phyloP scores from a whole-genome alignment of 2,797 vertebrate genomes.

The Chelmon rostratus region DNA sequence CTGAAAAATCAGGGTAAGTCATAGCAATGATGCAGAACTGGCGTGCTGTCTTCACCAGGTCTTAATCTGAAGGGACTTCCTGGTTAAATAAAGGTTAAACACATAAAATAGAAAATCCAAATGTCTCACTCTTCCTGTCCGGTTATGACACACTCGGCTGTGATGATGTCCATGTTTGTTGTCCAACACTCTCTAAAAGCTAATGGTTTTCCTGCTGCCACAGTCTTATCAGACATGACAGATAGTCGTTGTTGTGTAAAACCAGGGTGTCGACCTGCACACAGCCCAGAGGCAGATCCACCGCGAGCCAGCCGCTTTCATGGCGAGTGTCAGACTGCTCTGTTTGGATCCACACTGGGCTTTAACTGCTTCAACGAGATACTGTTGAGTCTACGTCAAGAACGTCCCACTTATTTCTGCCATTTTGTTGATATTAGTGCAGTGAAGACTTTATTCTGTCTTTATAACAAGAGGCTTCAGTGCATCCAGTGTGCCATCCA shows the following conservation, averaged over 20 bases:
- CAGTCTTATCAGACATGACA: constrained; percentile 31
- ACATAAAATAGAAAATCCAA: too few species aligned
- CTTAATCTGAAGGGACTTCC: too few species aligned
- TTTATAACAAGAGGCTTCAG: too few species aligned
- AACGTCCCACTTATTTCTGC: too few species aligned
- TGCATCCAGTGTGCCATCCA: too few species aligned
- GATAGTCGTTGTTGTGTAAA: constrained; percentile 39
- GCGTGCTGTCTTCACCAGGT: too few species aligned
- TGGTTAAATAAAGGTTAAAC: too few species aligned
- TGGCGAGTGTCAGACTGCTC: constrained; percentile 34
- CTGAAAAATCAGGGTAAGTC: too few species aligned
- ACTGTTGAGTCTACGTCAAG: too few species aligned
- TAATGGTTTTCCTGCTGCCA: constrained; percentile 10
- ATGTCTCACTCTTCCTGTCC: not conserved
- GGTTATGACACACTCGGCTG: not conserved
- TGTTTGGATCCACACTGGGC: not conserved
- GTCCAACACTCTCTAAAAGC: constrained; percentile 3
- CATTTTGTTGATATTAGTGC: too few species aligned
- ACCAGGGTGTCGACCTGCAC: constrained; percentile 33
- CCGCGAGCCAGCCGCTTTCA: not conserved
- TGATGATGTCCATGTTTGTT: not conserved
- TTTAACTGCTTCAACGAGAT: not conserved
- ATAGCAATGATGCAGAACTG: too few species aligned
- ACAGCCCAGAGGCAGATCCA: not conserved
- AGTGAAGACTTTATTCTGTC: too few species aligned